Evolutionary conservation across 2,888 invertebrate species (phyloP), one percentile per base, ranked within the genome.

Genomic region (Eupithecia subumbrata): DNA sequence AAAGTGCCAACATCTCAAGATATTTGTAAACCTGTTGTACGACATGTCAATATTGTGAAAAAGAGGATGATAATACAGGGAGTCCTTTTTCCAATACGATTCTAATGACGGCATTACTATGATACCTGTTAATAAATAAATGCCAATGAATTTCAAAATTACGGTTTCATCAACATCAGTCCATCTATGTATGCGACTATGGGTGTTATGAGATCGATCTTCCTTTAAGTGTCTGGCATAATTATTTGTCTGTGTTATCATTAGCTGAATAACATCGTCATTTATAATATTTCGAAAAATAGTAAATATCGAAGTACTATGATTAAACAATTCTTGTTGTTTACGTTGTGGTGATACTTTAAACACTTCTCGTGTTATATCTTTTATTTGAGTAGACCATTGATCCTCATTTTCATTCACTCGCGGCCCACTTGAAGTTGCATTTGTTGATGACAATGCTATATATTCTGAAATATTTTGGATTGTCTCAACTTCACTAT

Each of bases 1-100:
- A 78, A 80, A 80, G 74, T 80, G 78, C 73, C 74, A 77, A 72
- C 76, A 80, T 45, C 74, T 72, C 72, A 76, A 75, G 45, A 80
- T 78, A 71, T 70, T 63, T 69, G 71, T 69, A 71, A 80, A 80
- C 60, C 77, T 71, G 70, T 79, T 78, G 56, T 76, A 79, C 63
- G 74, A 77, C 77, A 78, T 76, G 63, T 78, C 72, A 68, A 79
- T 74, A 56, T 77, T 37, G 69, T 80, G 78, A 71, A 80, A 48
- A 52, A 80, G 71, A 52, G 80, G 78, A 77, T 80, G 78, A 72
- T 78, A 77, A 70, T 75, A 80, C 69, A 78, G 66, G 43, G 67
- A 25, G 68, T 80, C 77, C 67, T 74, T 72, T 76, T 80, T 80
- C 76, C 77, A 80, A 69, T 78, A 76, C 45, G 71, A 76, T 80